Conservation (phyloP, 2,797 vertebrate species). For the Danio kyathit region DNA sequence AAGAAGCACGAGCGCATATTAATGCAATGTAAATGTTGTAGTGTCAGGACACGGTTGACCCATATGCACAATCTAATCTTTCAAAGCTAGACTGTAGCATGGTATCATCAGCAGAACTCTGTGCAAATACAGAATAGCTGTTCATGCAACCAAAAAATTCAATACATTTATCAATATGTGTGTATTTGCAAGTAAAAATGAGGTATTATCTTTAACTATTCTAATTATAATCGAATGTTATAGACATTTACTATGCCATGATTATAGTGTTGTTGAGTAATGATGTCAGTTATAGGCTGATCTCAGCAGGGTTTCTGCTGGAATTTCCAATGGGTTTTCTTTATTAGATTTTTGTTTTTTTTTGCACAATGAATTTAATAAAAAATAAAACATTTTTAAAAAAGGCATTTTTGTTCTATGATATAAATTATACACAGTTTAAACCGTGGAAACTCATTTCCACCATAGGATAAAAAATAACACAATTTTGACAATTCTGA, state of each 20-base stretch:
- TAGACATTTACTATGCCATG: constrained; percentile 14
- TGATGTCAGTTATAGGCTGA: neutral
- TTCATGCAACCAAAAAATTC: constrained; percentile 17
- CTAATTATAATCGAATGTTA: constrained; percentile 22
- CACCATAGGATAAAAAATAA: too few relatives aligned
- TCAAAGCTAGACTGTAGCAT: constrained; percentile 51
- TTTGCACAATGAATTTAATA: neutral
- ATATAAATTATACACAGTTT: too few relatives aligned
- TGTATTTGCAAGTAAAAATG: constrained; percentile 35
- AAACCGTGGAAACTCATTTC: too few relatives aligned
- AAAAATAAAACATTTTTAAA: neutral
- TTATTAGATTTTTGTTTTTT: neutral
- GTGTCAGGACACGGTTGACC: constrained; percentile 19
- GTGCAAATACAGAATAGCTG: constrained; percentile 36
- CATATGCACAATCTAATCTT: constrained; percentile 44
- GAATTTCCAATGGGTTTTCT: neutral
- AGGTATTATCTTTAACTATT: neutral
- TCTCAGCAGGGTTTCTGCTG: neutral
- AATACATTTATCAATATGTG: neutral
- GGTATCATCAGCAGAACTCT: constrained; percentile 33
- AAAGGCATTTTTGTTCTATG: neutral
- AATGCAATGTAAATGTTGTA: constrained; percentile 32
- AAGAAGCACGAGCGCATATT: constrained; percentile 33
- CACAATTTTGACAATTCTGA: too few relatives aligned
- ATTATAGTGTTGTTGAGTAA: neutral